Evolutionary conservation across 2,113 vertebrate species (phyloP).

Genomic region (Bos indicus): DNA sequence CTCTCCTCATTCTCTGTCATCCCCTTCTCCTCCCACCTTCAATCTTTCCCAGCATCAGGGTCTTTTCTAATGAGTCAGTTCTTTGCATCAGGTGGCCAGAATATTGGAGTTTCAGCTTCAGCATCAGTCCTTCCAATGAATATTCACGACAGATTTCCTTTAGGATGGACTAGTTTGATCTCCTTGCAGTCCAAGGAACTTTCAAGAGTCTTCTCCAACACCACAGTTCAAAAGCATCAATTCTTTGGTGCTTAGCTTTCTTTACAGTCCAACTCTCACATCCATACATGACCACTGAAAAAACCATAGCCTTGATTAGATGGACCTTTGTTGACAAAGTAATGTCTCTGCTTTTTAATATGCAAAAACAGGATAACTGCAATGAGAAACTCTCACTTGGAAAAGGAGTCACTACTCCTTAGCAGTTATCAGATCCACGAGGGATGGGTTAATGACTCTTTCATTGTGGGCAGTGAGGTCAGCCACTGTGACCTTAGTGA

Average conservation of each 20-base stretch:
- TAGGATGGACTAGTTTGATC: background rate
- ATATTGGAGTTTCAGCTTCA: background rate
- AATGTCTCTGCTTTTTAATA: background rate
- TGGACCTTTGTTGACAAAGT: background rate
- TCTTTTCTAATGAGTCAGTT: background rate
- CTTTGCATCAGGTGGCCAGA: background rate
- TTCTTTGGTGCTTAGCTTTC: background rate
- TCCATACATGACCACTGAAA: background rate
- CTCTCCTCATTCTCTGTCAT: rapidly evolving
- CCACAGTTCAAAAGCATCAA: background rate
- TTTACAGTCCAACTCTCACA: background rate
- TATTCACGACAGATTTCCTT: rapidly evolving
- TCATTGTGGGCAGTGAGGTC: background rate
- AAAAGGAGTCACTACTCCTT: background rate
- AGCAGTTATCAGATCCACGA: background rate
- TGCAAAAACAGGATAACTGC: background rate
- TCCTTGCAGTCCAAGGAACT: background rate
- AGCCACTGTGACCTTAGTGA: background rate
- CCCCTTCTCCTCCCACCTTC: background rate
- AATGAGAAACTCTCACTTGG: background rate
- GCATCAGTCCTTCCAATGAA: background rate
- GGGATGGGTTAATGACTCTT: too few relatives aligned
- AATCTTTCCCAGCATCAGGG: background rate
- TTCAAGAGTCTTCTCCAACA: background rate
- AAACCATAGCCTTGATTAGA: background rate